Conservation (phyloP, 2,888 invertebrate genomes). For the Brachynemurus nebulosus region DNA sequence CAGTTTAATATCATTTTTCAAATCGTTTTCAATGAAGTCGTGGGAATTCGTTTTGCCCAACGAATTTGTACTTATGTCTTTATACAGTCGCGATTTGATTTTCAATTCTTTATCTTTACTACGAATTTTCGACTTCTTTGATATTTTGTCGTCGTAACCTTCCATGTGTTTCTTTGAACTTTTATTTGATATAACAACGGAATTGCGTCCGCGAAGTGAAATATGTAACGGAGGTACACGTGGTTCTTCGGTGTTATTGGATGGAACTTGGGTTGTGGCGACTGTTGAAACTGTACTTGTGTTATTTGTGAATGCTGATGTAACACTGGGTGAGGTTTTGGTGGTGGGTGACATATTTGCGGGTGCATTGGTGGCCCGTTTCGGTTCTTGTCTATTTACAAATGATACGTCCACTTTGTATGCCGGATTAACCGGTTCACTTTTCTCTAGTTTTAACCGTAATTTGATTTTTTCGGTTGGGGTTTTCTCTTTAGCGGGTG, state of each 20-base stretch:
- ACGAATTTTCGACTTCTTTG: conserved; percentile 23
- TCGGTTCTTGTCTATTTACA: conserved; percentile 42
- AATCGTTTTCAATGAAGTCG: background rate
- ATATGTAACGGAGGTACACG: conserved; percentile 82
- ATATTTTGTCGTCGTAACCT: conserved; percentile 21
- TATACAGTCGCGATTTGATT: conserved; percentile 15
- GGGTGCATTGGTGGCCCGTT: conserved; percentile 21
- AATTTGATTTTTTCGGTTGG: conserved; percentile 66
- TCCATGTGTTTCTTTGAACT: conserved; percentile 46
- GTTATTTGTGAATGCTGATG: conserved; percentile 5
- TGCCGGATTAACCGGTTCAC: conserved; percentile 62
- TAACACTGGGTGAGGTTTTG: conserved; percentile 21
- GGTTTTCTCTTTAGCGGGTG: conserved; percentile 17
- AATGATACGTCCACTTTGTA: conserved; percentile 72
- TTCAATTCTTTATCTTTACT: conserved; percentile 22
- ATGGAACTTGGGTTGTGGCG: background rate
- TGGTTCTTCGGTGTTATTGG: conserved; percentile 48
- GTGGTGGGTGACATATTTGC: conserved; percentile 31
- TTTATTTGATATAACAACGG: conserved; percentile 69
- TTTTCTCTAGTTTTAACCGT: conserved; percentile 68
- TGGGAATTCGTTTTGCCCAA: background rate
- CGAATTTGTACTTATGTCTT: conserved; percentile 1
- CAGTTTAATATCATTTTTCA: background rate
- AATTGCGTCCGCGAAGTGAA: conserved; percentile 69
- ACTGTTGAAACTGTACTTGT: background rate